These are phyloP conservation scores for Xenopus tropicalis DNA, from an alignment of 2,113 vertebrate genomes.

Conservation along the genomic window UCB_Xtro_10.0 CM004443.2:61800001-61800500, in stretches of 20 bases:
- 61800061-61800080: not conserved
- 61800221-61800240: not conserved
- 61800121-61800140: not conserved
- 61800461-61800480: not conserved
- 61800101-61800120: not conserved
- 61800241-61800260: not conserved
- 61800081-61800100: not conserved
- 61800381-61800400: conserved; percentile 24
- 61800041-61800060: not conserved
- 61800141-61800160: too few species aligned
- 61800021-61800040: too few species aligned
- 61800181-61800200: not conserved
- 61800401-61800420: conserved; percentile 21
- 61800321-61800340: conserved; percentile 22
- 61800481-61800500: not conserved
- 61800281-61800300: conserved; percentile 10
- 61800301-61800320: conserved; percentile 18
- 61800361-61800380: conserved; percentile 34
- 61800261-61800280: not conserved
- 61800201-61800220: not conserved
- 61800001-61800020: too few species aligned
- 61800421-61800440: conserved; percentile 20
- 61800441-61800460: conserved; percentile 13
- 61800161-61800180: not conserved
- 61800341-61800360: conserved; percentile 27